Evolutionary conservation across 2,888 invertebrate species (phyloP), one percentile per base, ranked within the genome.

Genomic region (Caenorhabditis plicata): DNA sequence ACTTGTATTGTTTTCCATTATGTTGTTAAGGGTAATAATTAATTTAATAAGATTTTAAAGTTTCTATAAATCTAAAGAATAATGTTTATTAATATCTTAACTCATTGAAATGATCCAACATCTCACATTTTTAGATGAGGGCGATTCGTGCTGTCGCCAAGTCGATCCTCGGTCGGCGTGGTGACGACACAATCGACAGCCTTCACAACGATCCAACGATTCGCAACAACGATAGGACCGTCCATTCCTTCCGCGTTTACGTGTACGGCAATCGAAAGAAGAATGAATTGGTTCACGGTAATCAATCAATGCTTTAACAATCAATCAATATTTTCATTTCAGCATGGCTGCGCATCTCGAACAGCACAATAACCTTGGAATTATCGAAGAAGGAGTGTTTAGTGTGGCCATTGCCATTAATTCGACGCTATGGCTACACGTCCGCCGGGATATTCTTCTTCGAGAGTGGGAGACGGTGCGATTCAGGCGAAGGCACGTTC

Each of bases 401-500:
- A 22, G 61, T 62, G 20, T 77, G 75, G 74, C 77, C 77, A 7
- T 54, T 78, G 7, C 71, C 70, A n/a, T 61, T 70, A 38, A 62
- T 77, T 32, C 70, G 77, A 1, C 64, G 77, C 26, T 77, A 77
- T 53, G 77, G 77, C 20, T 77, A 75, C 61, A 74, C 76, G 3
- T 69, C 71, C 11, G 75, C 74, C 19, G 74, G 76, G 1, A 56
- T 77, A 4, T 77, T 77, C 57, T 77, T 78, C 44, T 77, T 77
- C 43, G 77, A 77, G 42, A 74, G 73, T 40, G 76, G 76, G 4
- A 58, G 75, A 33, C 58, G 78, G 38, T 78, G 78, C 44, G 68
- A 75, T 7, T 74, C 71, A 22, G 78, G 78, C 20, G 78, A 78
- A 52, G 78, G 78, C 25, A 58, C 76, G 17, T 76, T 74, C 56